Evolutionary conservation across 2,888 invertebrate genomes (phyloP).

Genomic region (Sicus ferrugineus): DNA sequence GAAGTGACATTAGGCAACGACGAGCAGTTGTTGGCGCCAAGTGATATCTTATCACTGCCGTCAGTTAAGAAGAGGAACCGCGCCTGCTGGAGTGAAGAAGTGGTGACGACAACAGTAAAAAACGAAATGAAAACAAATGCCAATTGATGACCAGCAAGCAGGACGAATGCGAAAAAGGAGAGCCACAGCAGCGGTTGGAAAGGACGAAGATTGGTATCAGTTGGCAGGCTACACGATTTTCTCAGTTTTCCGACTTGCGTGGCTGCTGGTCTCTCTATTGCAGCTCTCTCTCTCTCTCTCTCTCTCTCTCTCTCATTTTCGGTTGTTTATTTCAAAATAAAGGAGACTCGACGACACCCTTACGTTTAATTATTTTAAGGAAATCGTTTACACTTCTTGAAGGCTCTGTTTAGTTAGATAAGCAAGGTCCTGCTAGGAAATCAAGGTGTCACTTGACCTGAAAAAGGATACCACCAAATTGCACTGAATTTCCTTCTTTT

Average conservation of each 20-base stretch:
- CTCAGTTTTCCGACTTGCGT: neutral
- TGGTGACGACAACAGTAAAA: conserved; percentile 15
- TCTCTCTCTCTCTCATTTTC: no score
- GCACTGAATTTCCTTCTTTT: neutral
- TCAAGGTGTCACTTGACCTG: neutral
- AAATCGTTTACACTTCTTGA: neutral
- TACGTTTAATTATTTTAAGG: neutral
- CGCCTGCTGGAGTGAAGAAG: no score
- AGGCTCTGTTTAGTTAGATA: neutral
- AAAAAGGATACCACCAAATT: neutral
- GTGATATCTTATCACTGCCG: conserved; percentile 49
- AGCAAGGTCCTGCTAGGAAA: no score
- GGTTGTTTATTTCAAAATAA: neutral
- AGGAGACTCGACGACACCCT: neutral
- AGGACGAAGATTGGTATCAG: conserved; percentile 24
- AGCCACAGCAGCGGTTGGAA: neutral
- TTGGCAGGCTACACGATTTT: conserved; percentile 8
- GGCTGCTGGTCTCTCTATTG: conserved; percentile 5
- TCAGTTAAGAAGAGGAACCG: conserved; percentile 33
- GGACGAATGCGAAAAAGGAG: neutral
- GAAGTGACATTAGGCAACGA: no score
- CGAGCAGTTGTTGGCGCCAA: no score
- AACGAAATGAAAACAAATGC: conserved; percentile 19
- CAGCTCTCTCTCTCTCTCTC: neutral
- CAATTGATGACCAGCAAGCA: conserved; percentile 24